Percentiles rank a stretch among this genome's conserved stretches.
phyloP scores from a whole-genome alignment of 2,888 invertebrate genomes.

The Microdon myrmicae region DNA sequence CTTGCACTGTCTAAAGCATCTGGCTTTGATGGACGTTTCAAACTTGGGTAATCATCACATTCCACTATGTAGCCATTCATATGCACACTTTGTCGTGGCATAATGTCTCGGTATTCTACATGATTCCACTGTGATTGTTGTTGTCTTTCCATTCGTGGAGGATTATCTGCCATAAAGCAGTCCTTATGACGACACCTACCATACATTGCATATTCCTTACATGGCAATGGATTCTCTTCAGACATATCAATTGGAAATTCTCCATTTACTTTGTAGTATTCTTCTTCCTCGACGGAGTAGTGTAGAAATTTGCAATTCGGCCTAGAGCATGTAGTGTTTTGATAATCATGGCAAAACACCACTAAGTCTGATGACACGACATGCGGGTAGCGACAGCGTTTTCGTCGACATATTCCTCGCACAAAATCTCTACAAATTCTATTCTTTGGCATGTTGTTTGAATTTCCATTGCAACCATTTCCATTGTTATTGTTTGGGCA shows the following conservation, averaged over 20 bases:
- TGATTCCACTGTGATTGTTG: slow-evolving; percentile 40
- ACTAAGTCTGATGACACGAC: slow-evolving; percentile 55
- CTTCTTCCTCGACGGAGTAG: slow-evolving; percentile 80
- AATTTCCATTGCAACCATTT: slow-evolving; percentile 17
- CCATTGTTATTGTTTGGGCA: slow-evolving; percentile 7
- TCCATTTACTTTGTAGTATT: slow-evolving; percentile 77
- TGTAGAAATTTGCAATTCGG: slow-evolving; percentile 80
- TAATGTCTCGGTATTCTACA: slow-evolving; percentile 29
- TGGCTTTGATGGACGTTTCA: slow-evolving; percentile 41
- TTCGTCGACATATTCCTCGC: slow-evolving; percentile 69
- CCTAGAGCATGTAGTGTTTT: slow-evolving; percentile 80
- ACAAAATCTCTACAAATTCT: slow-evolving; percentile 71
- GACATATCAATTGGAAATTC: slow-evolving; percentile 71
- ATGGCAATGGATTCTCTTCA: slow-evolving; percentile 54
- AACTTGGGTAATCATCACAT: slow-evolving; percentile 43
- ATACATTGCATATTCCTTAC: slow-evolving; percentile 58
- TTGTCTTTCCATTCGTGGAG: slow-evolving; percentile 18
- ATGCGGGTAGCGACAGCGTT: slow-evolving; percentile 56
- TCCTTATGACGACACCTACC: slow-evolving; percentile 50
- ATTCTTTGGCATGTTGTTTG: slow-evolving; percentile 29
- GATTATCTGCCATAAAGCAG: slow-evolving; percentile 25
- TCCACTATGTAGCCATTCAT: slow-evolving; percentile 21
- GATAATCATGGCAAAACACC: slow-evolving; percentile 75
- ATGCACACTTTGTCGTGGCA: slow-evolving; percentile 7
- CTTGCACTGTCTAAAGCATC: slow-evolving; percentile 30